phyloP scores from a whole-genome alignment of 2,888 invertebrate species.

The Acronicta aceris region DNA sequence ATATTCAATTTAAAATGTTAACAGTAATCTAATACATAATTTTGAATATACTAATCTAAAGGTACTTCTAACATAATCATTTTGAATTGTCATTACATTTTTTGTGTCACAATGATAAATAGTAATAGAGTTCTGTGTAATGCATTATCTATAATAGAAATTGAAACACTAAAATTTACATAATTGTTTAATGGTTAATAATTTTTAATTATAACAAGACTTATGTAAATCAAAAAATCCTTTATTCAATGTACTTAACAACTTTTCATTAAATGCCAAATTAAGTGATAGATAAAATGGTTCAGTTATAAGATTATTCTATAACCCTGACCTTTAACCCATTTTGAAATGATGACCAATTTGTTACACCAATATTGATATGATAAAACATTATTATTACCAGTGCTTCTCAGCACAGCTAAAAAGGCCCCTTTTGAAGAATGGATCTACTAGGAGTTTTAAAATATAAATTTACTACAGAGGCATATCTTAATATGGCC shows the following conservation, averaged over 20 bases:
- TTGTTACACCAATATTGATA: conserved; percentile 13
- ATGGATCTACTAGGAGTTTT: no score
- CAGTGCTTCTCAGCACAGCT: conserved; percentile 5
- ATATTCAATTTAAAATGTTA: conserved; percentile 19
- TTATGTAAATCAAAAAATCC: conserved; percentile 17
- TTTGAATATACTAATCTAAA: conserved; percentile 43
- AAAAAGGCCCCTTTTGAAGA: no score
- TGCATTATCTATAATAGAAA: conserved; percentile 10
- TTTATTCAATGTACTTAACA: conserved; percentile 18
- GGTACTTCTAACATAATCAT: conserved; percentile 38
- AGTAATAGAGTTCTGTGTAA: conserved; percentile 10
- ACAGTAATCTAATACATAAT: conserved; percentile 42
- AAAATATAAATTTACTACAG: no score
- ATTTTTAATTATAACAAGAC: conserved; percentile 15
- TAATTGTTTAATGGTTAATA: conserved; percentile 14
- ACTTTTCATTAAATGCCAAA: conserved; percentile 30
- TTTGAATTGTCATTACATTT: conserved; percentile 33
- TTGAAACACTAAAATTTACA: conserved; percentile 34
- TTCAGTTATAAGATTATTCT: conserved; percentile 13
- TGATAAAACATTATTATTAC: conserved; percentile 19
- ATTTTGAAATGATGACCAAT: conserved; percentile 15
- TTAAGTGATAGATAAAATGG: conserved; percentile 19
- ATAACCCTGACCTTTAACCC: conserved; percentile 31
- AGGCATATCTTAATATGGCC: no score
- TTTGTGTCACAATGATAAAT: conserved; percentile 26